phyloP scores from a whole-genome alignment of 2,797 vertebrate genomes.

The Alca torda region DNA sequence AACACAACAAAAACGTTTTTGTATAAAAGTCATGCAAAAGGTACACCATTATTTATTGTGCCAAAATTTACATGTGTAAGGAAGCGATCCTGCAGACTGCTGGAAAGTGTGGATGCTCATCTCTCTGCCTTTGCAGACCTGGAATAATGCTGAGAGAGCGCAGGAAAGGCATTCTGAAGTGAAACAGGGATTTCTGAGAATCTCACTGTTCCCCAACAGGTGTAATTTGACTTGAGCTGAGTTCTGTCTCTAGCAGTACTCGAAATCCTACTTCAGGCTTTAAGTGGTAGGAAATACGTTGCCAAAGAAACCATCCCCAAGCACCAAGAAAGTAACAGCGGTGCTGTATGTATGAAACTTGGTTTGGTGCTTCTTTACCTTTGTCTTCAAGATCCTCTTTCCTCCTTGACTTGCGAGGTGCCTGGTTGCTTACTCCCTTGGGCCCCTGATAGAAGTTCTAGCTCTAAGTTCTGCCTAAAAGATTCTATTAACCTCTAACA shows the following conservation, averaged over 20 bases:
- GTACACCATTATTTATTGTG: not conserved
- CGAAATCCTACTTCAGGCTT: not conserved
- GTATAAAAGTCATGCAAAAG: not conserved
- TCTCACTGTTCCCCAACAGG: not conserved
- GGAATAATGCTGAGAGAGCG: fast-evolving
- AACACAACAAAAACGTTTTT: not conserved
- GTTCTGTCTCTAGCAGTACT: not conserved
- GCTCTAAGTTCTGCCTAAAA: not conserved
- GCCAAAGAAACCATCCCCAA: not conserved
- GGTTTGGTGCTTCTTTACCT: not conserved
- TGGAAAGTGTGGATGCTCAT: not conserved
- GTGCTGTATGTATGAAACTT: not conserved
- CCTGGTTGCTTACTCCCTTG: not conserved
- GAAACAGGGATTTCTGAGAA: not conserved
- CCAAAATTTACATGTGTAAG: not conserved
- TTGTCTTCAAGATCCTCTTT: not conserved
- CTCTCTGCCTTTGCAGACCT: not conserved
- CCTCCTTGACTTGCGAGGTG: not conserved
- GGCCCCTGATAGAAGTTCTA: not conserved
- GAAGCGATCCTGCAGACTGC: not conserved
- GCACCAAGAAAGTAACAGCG: not conserved
- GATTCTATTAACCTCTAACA: not conserved
- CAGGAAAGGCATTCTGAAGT: not conserved
- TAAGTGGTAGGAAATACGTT: not conserved
- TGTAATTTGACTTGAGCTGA: not conserved